Evolutionary conservation across 2,113 vertebrate genomes (phyloP), one percentile per base, ranked within the genome.

Genomic region (Oostethus manadensis): DNA sequence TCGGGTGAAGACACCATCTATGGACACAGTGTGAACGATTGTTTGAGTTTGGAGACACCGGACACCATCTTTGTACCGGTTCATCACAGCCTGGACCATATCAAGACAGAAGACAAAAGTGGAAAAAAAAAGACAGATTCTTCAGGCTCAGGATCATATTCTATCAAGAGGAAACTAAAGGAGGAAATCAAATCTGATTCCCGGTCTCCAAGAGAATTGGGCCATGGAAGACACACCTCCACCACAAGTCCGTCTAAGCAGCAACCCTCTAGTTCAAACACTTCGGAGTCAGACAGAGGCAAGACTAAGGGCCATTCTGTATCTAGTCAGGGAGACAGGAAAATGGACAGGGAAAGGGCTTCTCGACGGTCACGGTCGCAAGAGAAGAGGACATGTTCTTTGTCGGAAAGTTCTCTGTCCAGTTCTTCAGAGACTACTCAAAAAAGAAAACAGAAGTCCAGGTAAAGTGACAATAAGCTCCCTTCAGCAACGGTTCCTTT

Each of bases 161-260:
- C 85, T 21, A 83, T 82, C 74, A 81, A 77, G 33, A 90, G 84
- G 44, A 86, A 77, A 48, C 48, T 66, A 46, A 92, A 88, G 53
- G 70, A 78, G 43, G 82, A 92, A 70, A 70, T 72, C 3, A 92
- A 85, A 65, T 15, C 71, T 0, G 44, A 80, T 4, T 88, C 89
- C 0, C 74, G 58, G 58, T 84, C 80, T 4, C 66, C 56, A 45
- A 54, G 43, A 58, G 60, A 78, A 63, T 18, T 51, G 1, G 42
- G 14, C 29, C 60, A 48, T 13, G 67, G 64, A 17, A 87, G 77
- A 46, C 84, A 63, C 8, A 38, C 46, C 0, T 1, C 71, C 29
- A 91, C 87, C 78, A 62, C 65, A 56, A 71, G 73, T 13, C 76
- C 85, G 2, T 88, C 82, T 18, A 92, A 91, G 17, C 91, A 93